phyloP scores from a whole-genome alignment of 2,797 vertebrate species.

The Molossus alvarezi region DNA sequence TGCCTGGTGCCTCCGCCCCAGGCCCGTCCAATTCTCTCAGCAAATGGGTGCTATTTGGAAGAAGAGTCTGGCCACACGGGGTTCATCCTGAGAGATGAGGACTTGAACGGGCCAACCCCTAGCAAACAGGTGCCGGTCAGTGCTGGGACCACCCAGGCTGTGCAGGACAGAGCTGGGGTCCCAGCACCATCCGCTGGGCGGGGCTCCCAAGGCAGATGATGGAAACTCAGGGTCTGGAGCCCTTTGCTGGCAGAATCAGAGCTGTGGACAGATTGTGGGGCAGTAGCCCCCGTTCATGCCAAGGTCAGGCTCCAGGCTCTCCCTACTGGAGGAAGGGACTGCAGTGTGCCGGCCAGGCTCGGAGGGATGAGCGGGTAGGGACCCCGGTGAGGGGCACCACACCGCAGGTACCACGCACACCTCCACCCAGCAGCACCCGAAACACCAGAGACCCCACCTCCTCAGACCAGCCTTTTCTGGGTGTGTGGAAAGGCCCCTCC shows the following conservation, averaged over 20 bases:
- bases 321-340: background rate
- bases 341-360: background rate
- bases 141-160: background rate
- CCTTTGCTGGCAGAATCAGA: background rate
- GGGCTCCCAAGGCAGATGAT: fast-evolving
- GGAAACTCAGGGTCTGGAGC: background rate
- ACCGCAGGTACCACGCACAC: no score
- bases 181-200: fast-evolving
- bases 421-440: fast-evolving
- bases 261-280: fast-evolving
- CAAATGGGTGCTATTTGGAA: background rate
- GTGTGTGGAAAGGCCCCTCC: no score
- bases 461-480: background rate
- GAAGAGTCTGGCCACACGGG: fast-evolving
- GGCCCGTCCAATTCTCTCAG: background rate
- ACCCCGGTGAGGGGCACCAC: background rate
- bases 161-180: background rate
- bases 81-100: fast-evolving
- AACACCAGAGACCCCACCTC: background rate
- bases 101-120: fast-evolving
- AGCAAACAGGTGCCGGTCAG: fast-evolving
- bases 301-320: background rate
- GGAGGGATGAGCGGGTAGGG: background rate
- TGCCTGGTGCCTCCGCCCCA: fast-evolving
- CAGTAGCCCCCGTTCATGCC: fast-evolving